These are phyloP conservation scores for Callimorpha dominula DNA, from an alignment of 2,888 invertebrate genomes.

Conservation along the genomic window DNA sequence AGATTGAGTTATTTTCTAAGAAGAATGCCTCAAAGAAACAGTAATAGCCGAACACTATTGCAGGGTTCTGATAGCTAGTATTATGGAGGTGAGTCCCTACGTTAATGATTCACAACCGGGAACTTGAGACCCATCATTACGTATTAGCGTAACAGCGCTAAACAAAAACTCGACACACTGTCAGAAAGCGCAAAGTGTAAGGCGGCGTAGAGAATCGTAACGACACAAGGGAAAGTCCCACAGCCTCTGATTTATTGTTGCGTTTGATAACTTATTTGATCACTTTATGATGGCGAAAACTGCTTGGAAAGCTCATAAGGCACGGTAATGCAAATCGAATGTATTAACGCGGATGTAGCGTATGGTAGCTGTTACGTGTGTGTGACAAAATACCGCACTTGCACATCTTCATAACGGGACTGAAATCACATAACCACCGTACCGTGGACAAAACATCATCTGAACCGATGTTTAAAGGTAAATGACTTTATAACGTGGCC, in stretches of 20 bases:
- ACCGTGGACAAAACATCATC: slow-evolving; percentile 50
- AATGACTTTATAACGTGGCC: slow-evolving; percentile 70
- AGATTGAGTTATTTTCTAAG: slow-evolving; percentile 38
- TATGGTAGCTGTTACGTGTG: slow-evolving; percentile 60
- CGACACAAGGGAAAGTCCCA: slow-evolving; percentile 77
- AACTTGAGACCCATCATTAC: slow-evolving; percentile 69
- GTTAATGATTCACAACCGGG: slow-evolving; percentile 54
- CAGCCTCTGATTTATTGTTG: slow-evolving; percentile 73
- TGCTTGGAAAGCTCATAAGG: slow-evolving; percentile 80
- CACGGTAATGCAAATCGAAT: slow-evolving; percentile 76
- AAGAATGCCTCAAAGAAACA: slow-evolving; percentile 27
- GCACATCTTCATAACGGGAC: slow-evolving; percentile 73
- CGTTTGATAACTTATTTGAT: slow-evolving; percentile 83
- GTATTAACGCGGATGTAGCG: slow-evolving; percentile 72
- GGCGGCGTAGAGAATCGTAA: slow-evolving; percentile 78
- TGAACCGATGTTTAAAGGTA: slow-evolving; percentile 57
- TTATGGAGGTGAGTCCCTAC: slow-evolving; percentile 39
- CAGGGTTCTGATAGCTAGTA: slow-evolving; percentile 40
- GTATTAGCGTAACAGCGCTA: slow-evolving; percentile 70
- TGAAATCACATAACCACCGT: slow-evolving; percentile 70
- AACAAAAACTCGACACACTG: slow-evolving; percentile 76
- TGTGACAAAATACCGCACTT: slow-evolving; percentile 59
- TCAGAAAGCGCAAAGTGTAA: slow-evolving; percentile 68
- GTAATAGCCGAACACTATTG: slow-evolving; percentile 36
- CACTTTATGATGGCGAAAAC: slow-evolving; percentile 85